These are phyloP conservation scores for Lasiurus cinereus DNA, from an alignment of 2,113 vertebrate genomes.

Conservation along the genomic window DNA sequence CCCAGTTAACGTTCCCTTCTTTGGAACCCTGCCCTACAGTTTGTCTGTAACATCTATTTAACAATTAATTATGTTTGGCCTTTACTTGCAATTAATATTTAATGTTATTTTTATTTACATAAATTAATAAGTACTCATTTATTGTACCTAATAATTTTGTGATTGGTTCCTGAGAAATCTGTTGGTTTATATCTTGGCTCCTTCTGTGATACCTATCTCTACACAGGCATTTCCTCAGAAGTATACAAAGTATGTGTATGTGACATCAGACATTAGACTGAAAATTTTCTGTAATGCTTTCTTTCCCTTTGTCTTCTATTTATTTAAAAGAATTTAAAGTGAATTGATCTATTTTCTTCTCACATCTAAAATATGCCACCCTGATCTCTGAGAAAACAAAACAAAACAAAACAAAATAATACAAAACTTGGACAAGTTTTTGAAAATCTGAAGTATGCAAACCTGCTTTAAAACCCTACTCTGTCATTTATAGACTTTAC, in stretches of 20 bases:
- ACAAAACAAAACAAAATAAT: not conserved
- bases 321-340: slow-evolving; percentile 28
- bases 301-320: not conserved
- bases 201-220: not conserved
- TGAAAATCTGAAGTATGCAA: not conserved
- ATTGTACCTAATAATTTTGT: not conserved
- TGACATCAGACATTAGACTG: not conserved
- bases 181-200: not conserved
- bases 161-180: not conserved
- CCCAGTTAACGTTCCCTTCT: not conserved
- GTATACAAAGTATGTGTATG: not conserved
- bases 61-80: not conserved
- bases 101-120: slow-evolving; percentile 34
- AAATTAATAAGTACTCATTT: not conserved
- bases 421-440: slow-evolving; percentile 1
- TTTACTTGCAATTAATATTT: slow-evolving; percentile 9
- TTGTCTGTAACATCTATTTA: not conserved
- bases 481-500: not conserved
- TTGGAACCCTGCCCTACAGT: not conserved
- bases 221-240: not conserved
- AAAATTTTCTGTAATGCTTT: not conserved
- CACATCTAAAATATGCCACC: not conserved
- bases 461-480: not conserved
- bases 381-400: not conserved
- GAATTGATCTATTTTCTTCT: not conserved